Evolutionary conservation across 2,888 invertebrate species (phyloP).

Genomic region (Eristalinus sepulchralis): DNA sequence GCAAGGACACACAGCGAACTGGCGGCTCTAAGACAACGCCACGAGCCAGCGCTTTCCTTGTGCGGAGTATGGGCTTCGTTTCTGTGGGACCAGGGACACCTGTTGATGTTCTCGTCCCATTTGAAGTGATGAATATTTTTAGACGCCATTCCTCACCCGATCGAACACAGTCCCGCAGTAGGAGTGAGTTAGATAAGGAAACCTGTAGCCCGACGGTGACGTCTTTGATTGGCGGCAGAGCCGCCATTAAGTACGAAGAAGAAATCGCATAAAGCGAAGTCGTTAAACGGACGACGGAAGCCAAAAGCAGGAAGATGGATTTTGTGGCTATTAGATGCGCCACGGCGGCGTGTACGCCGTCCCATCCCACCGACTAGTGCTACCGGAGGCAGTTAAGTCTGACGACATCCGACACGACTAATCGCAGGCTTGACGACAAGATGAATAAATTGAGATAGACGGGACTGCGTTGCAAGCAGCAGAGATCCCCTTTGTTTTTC

Average conservation of each 20-base stretch:
- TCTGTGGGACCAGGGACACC: background rate
- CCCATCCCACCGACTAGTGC: background rate
- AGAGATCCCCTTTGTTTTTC: background rate
- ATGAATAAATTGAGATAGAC: background rate
- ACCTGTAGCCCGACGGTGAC: background rate
- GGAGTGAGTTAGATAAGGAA: background rate
- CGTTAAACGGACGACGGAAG: background rate
- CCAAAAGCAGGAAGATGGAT: background rate
- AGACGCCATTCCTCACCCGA: constrained; percentile 41
- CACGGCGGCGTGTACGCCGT: background rate
- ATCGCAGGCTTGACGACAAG: background rate
- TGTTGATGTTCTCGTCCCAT: background rate
- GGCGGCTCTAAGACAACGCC: background rate
- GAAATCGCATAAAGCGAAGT: background rate
- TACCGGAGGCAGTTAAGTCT: too few species aligned
- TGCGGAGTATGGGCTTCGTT: background rate
- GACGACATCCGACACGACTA: background rate
- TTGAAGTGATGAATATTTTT: constrained; percentile 43
- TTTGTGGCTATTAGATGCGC: background rate
- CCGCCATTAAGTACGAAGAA: background rate
- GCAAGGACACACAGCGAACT: constrained; percentile 8
- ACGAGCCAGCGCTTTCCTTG: background rate
- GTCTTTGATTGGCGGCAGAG: background rate
- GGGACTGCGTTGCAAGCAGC: background rate
- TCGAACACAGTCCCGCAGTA: constrained; percentile 1